phyloP scores from a whole-genome alignment of 1,140 invertebrate genomes.

The Zaprionus davidi region DNA sequence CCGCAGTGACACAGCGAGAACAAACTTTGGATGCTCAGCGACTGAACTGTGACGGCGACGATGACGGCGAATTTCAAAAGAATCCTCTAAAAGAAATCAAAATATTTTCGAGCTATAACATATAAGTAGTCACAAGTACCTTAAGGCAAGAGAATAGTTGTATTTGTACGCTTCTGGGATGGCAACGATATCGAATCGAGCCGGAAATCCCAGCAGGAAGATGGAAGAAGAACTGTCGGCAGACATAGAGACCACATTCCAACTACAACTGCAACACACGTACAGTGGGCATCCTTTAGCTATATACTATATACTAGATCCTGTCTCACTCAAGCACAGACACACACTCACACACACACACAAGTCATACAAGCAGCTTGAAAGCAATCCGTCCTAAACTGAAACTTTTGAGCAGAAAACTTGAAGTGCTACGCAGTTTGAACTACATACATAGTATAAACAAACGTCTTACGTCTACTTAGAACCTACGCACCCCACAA shows the following conservation, averaged over 20 bases:
- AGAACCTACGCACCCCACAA: conserved; percentile 22
- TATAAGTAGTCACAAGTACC: conserved; percentile 82
- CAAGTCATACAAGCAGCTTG: conserved; percentile 71
- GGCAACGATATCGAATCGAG: conserved; percentile 10
- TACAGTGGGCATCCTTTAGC: conserved; percentile 28
- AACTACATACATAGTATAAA: conserved; percentile 33
- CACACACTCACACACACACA: conserved; percentile 33
- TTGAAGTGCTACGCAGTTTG: conserved; percentile 36
- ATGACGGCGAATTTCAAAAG: conserved; percentile 5
- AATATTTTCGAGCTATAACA: conserved; percentile 78
- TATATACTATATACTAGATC: conserved; percentile 30
- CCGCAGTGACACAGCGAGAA: conserved; percentile 2
- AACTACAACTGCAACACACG: conserved; percentile 11
- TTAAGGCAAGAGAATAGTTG: conserved; percentile 68
- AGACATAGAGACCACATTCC: conserved; percentile 2
- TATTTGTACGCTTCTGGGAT: conserved; percentile 21
- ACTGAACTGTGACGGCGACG: not conserved
- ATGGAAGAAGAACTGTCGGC: conserved; percentile 1
- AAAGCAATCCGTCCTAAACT: conserved; percentile 80
- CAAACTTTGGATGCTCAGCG: conserved; percentile 29
- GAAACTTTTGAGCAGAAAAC: conserved; percentile 73
- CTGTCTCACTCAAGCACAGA: conserved; percentile 34
- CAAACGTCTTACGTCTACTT: conserved; percentile 20
- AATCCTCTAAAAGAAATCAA: conserved; percentile 65
- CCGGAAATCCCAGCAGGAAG: conserved; percentile 1